Conservation (phyloP, 2,888 invertebrate genomes). For the Bombylius major region DNA sequence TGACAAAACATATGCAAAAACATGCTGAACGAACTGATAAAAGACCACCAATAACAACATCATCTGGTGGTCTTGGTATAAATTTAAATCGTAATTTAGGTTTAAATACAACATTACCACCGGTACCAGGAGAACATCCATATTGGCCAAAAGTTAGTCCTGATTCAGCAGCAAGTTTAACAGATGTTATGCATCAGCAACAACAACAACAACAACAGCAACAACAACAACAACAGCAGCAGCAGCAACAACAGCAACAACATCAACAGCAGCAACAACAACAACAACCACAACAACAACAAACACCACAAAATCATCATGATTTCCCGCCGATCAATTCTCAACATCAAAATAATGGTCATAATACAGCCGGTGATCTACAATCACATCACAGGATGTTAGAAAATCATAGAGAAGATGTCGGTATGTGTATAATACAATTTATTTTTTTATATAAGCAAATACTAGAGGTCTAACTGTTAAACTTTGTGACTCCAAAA, state of each 20-base stretch:
- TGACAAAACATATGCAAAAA: constrained; percentile 98
- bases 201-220: constrained; percentile 45
- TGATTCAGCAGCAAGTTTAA: constrained; percentile 49
- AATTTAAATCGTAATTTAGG: constrained; percentile 34
- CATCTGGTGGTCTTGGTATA: constrained; percentile 25
- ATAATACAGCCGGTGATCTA: constrained; percentile 41
- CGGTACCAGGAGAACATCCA: constrained; percentile 41
- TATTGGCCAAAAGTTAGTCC: constrained; percentile 83
- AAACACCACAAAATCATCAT: constrained; percentile 46
- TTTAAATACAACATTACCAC: constrained; percentile 23
- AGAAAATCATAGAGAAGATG: constrained; percentile 37
- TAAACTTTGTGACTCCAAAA: background rate
- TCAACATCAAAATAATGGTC: constrained; percentile 41
- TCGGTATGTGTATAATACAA: constrained; percentile 29
- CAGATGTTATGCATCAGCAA: constrained; percentile 50
- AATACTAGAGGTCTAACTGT: no score
- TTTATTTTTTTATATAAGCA: no score
- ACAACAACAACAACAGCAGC: constrained; percentile 57
- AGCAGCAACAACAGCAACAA: constrained; percentile 51
- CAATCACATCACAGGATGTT: constrained; percentile 50
- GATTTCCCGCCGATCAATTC: constrained; percentile 25
- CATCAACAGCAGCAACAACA: constrained; percentile 49
- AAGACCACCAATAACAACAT: constrained; percentile 53
- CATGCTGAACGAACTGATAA: constrained; percentile 89
- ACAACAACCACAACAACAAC: constrained; percentile 47